Conservation (phyloP, 2,888 invertebrate genomes). For the Macropis europaea region DNA sequence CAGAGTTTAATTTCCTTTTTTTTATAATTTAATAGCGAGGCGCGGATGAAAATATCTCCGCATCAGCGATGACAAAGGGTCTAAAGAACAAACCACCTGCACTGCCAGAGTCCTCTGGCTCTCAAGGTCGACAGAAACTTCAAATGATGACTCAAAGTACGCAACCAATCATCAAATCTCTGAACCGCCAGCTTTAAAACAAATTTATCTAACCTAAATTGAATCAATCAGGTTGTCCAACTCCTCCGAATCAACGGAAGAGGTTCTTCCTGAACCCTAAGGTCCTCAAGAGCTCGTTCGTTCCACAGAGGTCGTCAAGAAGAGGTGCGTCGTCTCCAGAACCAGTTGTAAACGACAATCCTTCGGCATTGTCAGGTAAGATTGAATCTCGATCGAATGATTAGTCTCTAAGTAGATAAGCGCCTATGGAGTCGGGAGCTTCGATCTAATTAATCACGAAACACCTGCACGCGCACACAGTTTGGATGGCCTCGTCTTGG, state of each 20-base stretch:
- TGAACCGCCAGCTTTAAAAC: neutral
- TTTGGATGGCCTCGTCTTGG: slow-evolving; percentile 80
- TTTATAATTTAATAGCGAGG: slow-evolving; percentile 42
- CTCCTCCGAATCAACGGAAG: slow-evolving; percentile 88
- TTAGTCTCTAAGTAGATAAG: neutral
- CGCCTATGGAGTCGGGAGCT: neutral
- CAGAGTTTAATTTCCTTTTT: neutral
- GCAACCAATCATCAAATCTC: slow-evolving; percentile 49
- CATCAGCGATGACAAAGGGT: slow-evolving; percentile 67
- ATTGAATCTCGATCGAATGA: neutral
- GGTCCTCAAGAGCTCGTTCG: slow-evolving; percentile 89
- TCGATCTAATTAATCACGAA: slow-evolving; percentile 23
- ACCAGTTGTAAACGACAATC: slow-evolving; percentile 82
- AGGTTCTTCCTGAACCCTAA: slow-evolving; percentile 92
- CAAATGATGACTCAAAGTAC: slow-evolving; percentile 85
- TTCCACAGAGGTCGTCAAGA: slow-evolving; percentile 77
- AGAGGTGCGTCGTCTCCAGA: slow-evolving; percentile 70
- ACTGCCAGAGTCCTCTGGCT: slow-evolving; percentile 67
- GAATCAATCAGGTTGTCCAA: slow-evolving; percentile 83
- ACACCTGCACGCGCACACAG: slow-evolving; percentile 57
- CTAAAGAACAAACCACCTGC: slow-evolving; percentile 71
- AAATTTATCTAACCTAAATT: neutral
- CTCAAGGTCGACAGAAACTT: slow-evolving; percentile 73
- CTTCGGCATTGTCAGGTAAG: slow-evolving; percentile 88
- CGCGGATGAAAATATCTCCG: slow-evolving; percentile 53